phyloP scores from a whole-genome alignment of 2,888 invertebrate species.

The Sericinus montela region DNA sequence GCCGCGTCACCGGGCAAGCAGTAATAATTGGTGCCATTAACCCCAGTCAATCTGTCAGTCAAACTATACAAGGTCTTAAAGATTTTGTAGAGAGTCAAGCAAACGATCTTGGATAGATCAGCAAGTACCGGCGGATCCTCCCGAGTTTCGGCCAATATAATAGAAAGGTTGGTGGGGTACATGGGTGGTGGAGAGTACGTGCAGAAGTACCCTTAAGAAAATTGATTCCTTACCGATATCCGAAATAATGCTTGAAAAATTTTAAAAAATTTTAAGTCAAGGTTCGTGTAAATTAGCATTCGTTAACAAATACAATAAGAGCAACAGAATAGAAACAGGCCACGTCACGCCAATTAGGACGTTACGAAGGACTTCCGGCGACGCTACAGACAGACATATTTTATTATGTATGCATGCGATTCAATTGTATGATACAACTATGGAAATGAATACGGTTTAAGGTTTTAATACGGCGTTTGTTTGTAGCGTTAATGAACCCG shows the following conservation, averaged over 20 bases:
- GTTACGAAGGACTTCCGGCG: constrained; percentile 23
- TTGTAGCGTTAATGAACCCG: too few relatives aligned
- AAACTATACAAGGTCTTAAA: too few relatives aligned
- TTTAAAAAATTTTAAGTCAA: constrained; percentile 7
- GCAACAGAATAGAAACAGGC: constrained; percentile 13
- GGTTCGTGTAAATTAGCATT: constrained; percentile 14
- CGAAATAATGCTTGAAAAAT: not conserved
- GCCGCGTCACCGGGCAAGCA: too few relatives aligned
- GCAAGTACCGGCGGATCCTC: too few relatives aligned
- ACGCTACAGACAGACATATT: constrained; percentile 3
- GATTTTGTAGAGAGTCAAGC: too few relatives aligned
- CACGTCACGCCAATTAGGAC: constrained; percentile 24
- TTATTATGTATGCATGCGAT: constrained; percentile 18
- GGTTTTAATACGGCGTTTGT: not conserved
- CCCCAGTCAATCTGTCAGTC: too few relatives aligned
- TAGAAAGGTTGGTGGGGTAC: too few relatives aligned
- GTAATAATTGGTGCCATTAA: too few relatives aligned
- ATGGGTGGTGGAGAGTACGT: too few relatives aligned
- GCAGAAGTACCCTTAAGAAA: too few relatives aligned
- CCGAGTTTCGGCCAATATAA: too few relatives aligned
- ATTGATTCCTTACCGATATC: not conserved
- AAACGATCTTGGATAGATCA: too few relatives aligned
- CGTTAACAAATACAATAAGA: constrained; percentile 6
- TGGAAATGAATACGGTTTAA: not conserved
- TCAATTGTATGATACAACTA: constrained; percentile 12